Base-by-base conservation (phyloP, 1,140 invertebrate genomes). In the Nymphalis io region DNA sequence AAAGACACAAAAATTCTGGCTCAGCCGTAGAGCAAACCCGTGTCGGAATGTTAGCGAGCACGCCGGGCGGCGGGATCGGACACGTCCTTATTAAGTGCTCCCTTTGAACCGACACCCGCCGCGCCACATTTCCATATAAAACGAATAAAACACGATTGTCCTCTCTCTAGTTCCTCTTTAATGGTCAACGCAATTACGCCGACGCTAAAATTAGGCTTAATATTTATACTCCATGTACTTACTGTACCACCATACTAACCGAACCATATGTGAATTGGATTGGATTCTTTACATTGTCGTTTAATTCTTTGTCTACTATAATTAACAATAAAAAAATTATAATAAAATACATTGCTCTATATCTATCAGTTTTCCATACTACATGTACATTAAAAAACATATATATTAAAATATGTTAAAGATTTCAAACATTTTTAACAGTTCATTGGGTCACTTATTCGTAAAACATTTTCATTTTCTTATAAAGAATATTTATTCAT, bases 111-210 rank as follows among this genome's bases (percentile, higher is more conserved):
- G 60, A 58, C 74, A 69, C 72, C 67, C 77, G 74, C 78, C 73
- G 75, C 69, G 63, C 58, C 70, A 57, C 74, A 84, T 87, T 84
- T 81, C 80, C 83, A 85, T 85, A 85, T 76, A 80, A 80, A 68
- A 68, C 65, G 57, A 68, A 59, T 57, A 46, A 40, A 38, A 51
- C 66, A 55, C 67, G 67, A 69, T 51, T 62, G 67, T 62, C 60
- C 67, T 61, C 48, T 61, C 48, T 53, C 66, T 55, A 68, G 39
- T 42, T 57, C 60, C 60, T 33, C 67, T 57, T 55, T 57, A 69
- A 69, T 62, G 60, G 51, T 57, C 59, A 62, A 23, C 18, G 39
- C 59, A 69, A 61, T 68, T 68, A 55, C 48, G 51, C 48, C 33
- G 18, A 5, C 42, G 46, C 65, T 68, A 68, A 68, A 68, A 60